Base-by-base conservation (phyloP, 1,140 invertebrate genomes). In the Heliconius melpomene region DNA sequence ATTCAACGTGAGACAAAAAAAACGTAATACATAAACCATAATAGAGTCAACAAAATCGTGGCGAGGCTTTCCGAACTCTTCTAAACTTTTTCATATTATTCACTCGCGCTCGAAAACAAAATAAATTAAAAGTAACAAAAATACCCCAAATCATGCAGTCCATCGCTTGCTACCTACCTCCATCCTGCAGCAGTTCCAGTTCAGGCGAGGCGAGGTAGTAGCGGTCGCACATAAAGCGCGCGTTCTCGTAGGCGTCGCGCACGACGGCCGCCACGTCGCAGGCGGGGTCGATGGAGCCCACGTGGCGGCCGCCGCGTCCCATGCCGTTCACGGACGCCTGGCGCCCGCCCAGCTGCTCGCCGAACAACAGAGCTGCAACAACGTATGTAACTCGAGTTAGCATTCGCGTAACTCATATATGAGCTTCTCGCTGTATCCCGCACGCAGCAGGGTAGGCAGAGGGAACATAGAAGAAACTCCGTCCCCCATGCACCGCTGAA, bases 191-290 rank as follows among this genome's bases (percentile, higher is more conserved):
- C 7, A 99, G 95, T 66, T 97, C 95, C 72, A 99, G 94, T 80
- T 98, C 97, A 5, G 99, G 99, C 80, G 98, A 97, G 3, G 97
- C 96, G 83, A 99, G 93, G 94, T 99, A 99, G 95, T 99, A 99
- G 95, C 99, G 97, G 94, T 99, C 99, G 95, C 99, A 99, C 6
- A 99, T 96, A 94, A 99, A 99, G 78, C 98, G 95, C 1, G 99
- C 99, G 95, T 99, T 99, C 92, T 99, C 98, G 92, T 98, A 99
- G 0, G 99, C 99, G 95, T 99, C 99, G 80, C 96, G 95, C 52
- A 98, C 96, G 7, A 99, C 98, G 75, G 95, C 96, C 32, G 97
- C 96, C 36, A 99, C 96, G 94, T 99, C 97, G 89, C 98, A 99
- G 79, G 97, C 96, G 0, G 99, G 98, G 95, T 99, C 98, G 87